phyloP scores from a whole-genome alignment of 2,888 invertebrate genomes.

The Ectemnius continuus region DNA sequence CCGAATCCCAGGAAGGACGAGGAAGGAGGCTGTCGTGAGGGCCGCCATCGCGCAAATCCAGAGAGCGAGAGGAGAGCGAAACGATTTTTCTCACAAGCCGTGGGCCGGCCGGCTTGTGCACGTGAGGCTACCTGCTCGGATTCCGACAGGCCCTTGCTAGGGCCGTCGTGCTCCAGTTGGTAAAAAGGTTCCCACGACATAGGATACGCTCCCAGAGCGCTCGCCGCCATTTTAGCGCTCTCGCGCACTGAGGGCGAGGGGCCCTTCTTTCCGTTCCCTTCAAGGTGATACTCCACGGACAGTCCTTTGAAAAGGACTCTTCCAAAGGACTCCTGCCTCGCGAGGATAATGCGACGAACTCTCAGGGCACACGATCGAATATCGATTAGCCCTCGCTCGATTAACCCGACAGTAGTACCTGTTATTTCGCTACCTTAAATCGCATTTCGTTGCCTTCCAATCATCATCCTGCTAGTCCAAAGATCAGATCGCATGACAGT shows the following conservation, averaged over 20 bases:
- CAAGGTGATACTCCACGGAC: constrained; percentile 34
- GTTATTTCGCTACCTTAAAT: constrained; percentile 12
- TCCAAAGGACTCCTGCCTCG: constrained; percentile 37
- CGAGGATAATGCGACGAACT: constrained; percentile 5
- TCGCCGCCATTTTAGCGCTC: constrained; percentile 67
- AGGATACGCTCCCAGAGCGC: constrained; percentile 58
- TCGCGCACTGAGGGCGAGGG: constrained; percentile 33
- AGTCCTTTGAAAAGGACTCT: constrained; percentile 26
- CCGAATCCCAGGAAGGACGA: constrained; percentile 53
- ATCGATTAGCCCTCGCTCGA: constrained; percentile 26
- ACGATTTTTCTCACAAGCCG: constrained; percentile 68
- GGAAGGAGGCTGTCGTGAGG: constrained; percentile 10
- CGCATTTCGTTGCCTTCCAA: neutral
- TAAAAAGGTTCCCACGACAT: constrained; percentile 77
- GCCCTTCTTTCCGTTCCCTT: constrained; percentile 48
- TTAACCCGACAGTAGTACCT: constrained; percentile 32
- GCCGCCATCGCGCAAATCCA: constrained; percentile 64
- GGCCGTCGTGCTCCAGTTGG: constrained; percentile 74
- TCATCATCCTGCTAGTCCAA: no score
- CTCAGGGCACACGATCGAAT: constrained; percentile 18
- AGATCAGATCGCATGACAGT: no score
- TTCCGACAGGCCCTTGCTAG: constrained; percentile 58
- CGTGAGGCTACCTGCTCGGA: constrained; percentile 73
- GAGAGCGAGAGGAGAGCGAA: constrained; percentile 54
- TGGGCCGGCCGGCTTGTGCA: constrained; percentile 56